Percentiles rank a stretch among this genome's conserved stretches.
These are phyloP conservation scores for Heliconius eleuchia DNA, from an alignment of 1,140 invertebrate species.

Conservation along the genomic window DNA sequence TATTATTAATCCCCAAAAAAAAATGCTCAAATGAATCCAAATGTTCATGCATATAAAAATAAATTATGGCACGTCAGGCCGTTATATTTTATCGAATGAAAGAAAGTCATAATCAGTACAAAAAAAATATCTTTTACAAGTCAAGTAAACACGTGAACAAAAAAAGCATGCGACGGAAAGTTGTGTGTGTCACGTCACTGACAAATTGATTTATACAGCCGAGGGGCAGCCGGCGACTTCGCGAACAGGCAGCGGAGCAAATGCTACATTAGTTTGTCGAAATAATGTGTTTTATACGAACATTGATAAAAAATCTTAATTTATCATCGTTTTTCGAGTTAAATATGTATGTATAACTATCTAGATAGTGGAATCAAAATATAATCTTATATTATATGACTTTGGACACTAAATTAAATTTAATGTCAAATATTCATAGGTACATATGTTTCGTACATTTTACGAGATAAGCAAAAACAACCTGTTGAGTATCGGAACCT, in stretches of 20 bases:
- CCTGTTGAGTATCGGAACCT: no score
- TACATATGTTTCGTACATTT: no score
- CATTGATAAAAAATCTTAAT: not conserved
- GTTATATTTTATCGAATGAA: constrained; percentile 19
- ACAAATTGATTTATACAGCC: constrained; percentile 74
- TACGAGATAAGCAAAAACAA: no score
- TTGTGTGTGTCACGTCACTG: constrained; percentile 47
- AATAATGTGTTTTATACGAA: constrained; percentile 6
- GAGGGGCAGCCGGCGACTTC: constrained; percentile 41
- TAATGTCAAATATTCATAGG: no score
- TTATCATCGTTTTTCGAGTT: not conserved
- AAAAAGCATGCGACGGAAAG: constrained; percentile 28
- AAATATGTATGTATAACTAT: no score
- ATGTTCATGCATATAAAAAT: constrained; percentile 12
- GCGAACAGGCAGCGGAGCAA: constrained; percentile 17
- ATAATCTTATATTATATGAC: no score
- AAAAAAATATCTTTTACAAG: constrained; percentile 20
- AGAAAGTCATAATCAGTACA: constrained; percentile 16
- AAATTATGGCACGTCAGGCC: constrained; percentile 15
- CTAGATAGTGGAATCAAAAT: no score
- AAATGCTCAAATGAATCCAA: not conserved
- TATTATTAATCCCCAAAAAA: not conserved
- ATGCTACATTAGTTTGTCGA: constrained; percentile 5
- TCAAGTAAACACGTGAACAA: constrained; percentile 23
- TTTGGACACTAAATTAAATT: no score